Percentiles rank a stretch among this genome's conserved stretches.
Evolutionary conservation across 2,888 invertebrate species (phyloP).

Genomic region (Neria commutata): DNA sequence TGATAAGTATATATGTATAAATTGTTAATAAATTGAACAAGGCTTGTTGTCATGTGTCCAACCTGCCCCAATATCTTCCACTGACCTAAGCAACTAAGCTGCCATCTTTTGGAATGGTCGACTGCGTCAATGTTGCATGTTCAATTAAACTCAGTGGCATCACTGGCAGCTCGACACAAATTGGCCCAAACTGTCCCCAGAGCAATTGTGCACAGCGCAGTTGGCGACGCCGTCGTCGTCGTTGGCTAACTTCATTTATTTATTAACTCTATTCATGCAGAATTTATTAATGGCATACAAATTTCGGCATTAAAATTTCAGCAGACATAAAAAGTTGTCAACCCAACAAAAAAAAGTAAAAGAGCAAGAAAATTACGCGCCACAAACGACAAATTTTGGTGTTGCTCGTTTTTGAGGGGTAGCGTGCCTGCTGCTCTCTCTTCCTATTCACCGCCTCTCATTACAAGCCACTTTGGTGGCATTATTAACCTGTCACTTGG

Average conservation of each 20-base stretch:
- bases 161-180: constrained; percentile 14
- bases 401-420: background rate
- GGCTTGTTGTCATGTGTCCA: too few species aligned
- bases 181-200: too few species aligned
- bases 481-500: background rate
- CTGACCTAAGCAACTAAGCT: too few species aligned
- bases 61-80: too few species aligned
- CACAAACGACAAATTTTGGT: background rate
- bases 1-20: too few species aligned
- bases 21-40: too few species aligned
- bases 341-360: constrained; percentile 27
- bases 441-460: background rate
- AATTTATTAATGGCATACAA: constrained; percentile 55
- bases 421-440: background rate
- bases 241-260: constrained; percentile 44
- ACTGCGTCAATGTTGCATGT: too few species aligned
- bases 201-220: too few species aligned
- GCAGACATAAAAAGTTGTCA: constrained; percentile 53
- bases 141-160: background rate
- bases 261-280: constrained; percentile 40
- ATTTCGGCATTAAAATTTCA: constrained; percentile 57
- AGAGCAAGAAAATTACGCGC: constrained; percentile 24
- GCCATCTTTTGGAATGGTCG: too few species aligned
- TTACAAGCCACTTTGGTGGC: background rate
- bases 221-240: constrained; percentile 13